phyloP scores from a whole-genome alignment of 2,797 vertebrate genomes.

The Aphelocoma californica region DNA sequence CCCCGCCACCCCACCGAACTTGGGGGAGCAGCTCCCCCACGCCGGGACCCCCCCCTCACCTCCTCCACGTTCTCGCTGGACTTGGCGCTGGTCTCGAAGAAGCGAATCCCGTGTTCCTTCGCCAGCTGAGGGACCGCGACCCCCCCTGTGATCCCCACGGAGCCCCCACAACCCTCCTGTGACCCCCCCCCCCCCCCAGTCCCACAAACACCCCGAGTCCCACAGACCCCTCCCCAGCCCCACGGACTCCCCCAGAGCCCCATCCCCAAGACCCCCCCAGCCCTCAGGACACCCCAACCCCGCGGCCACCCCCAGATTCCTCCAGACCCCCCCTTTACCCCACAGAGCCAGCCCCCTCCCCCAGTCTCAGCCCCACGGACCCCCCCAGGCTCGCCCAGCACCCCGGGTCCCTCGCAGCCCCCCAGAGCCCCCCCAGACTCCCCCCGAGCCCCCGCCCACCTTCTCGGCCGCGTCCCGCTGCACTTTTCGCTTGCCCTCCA shows the following conservation, averaged over 20 bases:
- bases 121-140: constrained; percentile 79
- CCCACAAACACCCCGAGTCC: no score
- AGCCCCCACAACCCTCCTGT: neutral
- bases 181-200: no score
- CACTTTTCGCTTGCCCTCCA: constrained; percentile 88
- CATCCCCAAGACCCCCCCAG: no score
- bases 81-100: constrained; percentile 95
- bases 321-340: no score
- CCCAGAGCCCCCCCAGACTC: no score
- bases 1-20: no score
- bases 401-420: no score
- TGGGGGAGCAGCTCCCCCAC: neutral
- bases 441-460: constrained; percentile 64
- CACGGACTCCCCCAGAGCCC: no score
- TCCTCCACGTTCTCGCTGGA: constrained; percentile 92
- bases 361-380: neutral
- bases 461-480: constrained; percentile 86
- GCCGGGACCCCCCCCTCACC: constrained; percentile 70
- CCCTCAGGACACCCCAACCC: no score
- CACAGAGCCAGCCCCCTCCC: no score
- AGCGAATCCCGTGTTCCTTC: constrained; percentile 88
- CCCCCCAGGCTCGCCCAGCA: neutral
- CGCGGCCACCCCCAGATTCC: no score
- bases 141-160: neutral
- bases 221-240: no score